Conservation (phyloP, 2,797 vertebrate species). For the Dallia pectoralis region DNA sequence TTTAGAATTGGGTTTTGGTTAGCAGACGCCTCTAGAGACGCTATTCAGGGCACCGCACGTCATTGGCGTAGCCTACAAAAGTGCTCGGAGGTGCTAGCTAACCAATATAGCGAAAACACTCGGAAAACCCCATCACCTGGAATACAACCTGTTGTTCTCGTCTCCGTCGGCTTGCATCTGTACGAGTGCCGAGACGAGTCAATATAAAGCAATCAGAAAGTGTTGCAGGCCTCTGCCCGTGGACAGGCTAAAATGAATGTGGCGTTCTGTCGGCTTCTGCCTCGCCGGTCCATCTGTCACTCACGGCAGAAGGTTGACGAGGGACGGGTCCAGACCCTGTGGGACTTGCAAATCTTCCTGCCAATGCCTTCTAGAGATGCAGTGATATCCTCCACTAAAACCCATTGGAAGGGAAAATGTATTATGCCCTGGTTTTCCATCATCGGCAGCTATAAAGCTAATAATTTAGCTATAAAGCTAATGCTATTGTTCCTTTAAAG, state of each 20-base stretch:
- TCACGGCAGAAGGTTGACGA: constrained; percentile 31
- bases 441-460: neutral
- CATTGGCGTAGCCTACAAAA: neutral
- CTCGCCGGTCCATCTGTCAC: constrained; percentile 59
- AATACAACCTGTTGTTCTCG: neutral
- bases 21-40: too few relatives aligned
- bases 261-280: constrained; percentile 39
- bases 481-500: neutral
- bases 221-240: neutral
- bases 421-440: neutral
- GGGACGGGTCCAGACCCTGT: constrained; percentile 38
- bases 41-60: too few relatives aligned
- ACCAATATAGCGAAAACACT: neutral
- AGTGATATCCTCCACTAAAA: neutral
- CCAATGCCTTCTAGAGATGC: neutral
- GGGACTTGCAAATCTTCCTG: constrained; percentile 25
- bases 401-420: neutral
- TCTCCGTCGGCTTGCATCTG: neutral
- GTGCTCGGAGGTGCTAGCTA: neutral
- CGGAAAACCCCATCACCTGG: neutral
- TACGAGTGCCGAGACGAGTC: neutral
- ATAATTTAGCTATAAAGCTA: constrained; percentile 1
- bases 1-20: neutral
- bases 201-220: neutral
- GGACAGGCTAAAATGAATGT: constrained; percentile 63